phyloP scores from a whole-genome alignment of 2,113 vertebrate genomes.

The Tonatia bakeri region DNA sequence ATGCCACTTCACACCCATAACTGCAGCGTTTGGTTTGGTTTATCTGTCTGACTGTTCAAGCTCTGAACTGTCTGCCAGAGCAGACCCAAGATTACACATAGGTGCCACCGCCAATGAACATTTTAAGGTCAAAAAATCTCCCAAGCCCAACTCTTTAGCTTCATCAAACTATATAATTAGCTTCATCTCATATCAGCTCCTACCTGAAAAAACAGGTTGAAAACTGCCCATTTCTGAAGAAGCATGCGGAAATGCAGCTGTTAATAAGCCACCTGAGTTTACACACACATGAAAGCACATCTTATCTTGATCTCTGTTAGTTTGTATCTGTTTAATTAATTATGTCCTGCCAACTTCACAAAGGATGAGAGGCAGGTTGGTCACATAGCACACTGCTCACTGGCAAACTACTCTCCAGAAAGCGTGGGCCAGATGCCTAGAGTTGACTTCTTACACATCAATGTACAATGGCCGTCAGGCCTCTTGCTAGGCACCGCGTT shows the following conservation, averaged over 20 bases:
- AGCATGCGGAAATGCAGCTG: not conserved
- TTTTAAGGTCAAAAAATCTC: not conserved
- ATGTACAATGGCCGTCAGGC: not conserved
- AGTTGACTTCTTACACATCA: not conserved
- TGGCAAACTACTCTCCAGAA: not conserved
- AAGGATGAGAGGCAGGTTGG: not conserved
- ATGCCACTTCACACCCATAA: not conserved
- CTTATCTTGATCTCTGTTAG: conserved; percentile 22
- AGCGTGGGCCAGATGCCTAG: not conserved
- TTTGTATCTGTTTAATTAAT: conserved; percentile 8
- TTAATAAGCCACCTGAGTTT: not conserved
- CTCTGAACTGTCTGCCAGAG: not conserved
- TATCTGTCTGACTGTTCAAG: not conserved
- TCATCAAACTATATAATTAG: not conserved
- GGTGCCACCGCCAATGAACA: not conserved
- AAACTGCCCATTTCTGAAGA: conserved; percentile 7
- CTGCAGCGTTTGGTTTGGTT: not conserved
- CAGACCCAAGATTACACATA: not conserved
- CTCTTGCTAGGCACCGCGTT: not conserved
- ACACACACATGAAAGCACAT: not conserved
- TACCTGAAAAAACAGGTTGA: not conserved
- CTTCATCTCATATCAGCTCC: not conserved
- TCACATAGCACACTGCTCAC: not conserved
- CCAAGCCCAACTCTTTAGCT: not conserved
- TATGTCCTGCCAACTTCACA: not conserved